Evolutionary conservation across 2,113 vertebrate genomes (phyloP), one percentile per base, ranked within the genome.

Genomic region (Cichladusa arquata): DNA sequence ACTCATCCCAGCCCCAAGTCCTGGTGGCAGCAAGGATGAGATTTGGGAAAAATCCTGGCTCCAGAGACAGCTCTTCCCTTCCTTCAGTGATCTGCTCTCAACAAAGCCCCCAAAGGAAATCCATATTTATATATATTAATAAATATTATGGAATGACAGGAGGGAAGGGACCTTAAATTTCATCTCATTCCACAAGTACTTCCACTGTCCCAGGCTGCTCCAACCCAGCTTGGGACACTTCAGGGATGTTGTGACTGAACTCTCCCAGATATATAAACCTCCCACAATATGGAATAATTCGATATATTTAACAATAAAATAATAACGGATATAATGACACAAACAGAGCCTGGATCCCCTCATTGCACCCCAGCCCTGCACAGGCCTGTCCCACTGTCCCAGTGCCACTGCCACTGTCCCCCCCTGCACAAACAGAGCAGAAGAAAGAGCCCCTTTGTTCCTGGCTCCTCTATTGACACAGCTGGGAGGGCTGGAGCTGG

Each of bases 401-500:
- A 5, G 73, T 5, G 53, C 77, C 50, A 54, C 72, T 66, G 94
- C 86, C 95, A 92, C 56, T 65, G 77, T 95, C 94, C 88, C 67
- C 86, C 90, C 47, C 84, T 62, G 90, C 71, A n/a, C 73, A 54
- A 79, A 70, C 90, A 77, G 60, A 58, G 85, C 42, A 10, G 0
- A 62, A 95, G 78, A 96, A 76, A 96, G 94, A 96, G 82, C 81
- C 79, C 95, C 78, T 89, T 53, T 87, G 93, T 86, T 81, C 66
- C 85, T 29, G 93, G 66, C 47, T 54, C 29, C 88, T 92, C 80
- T 97, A 81, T 96, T 96, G 96, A 92, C 97, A 97, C 93, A 97
- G 96, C 95, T 94, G 96, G 94, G 93, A 95, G 65, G 65, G 79
- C 61, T 18, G 82, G 28, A 36, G 62, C 70, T 1, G 5, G 65